Evolutionary conservation across 2,797 vertebrate genomes (phyloP), one percentile per base, ranked within the genome.

Genomic region (Cryptoblepharus egeriae): DNA sequence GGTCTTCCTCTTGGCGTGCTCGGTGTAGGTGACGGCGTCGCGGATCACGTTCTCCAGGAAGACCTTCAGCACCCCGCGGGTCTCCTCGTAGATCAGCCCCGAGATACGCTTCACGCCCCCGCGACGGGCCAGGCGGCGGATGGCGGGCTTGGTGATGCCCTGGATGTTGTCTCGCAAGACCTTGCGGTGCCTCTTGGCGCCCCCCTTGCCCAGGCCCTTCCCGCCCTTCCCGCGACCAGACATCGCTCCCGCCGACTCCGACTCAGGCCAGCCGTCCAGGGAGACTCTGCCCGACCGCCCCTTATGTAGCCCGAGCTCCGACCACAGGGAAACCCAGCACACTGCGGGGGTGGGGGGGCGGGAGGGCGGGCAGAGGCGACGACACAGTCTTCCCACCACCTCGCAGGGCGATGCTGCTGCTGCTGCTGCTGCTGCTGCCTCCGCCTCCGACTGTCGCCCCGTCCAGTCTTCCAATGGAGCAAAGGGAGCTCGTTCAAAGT

Each of bases 1-100:
- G 0, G 82, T 84, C 82, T 84, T 84, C 7, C 82, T 67, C 69
- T 84, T 84, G 26, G 82, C 82, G 10, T 84, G 82, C 61, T 84
- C 82, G 24, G 82, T 84, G 52, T 84, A 84, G 3, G 82, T 84
- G 28, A 84, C 82, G 2, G 82, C 82, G 11, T 84, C 82, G 0
- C 82, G 35, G 32, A 84, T 84, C 1, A 84, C 82, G 2, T 84
- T 84, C 30, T 84, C 82, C 24, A 84, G 76, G 30, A 84, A 84
- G 0, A 84, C 82, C 22, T 84, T 84, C 52, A 84, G 70, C n/a
- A 84, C 82, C 0, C 82, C 82, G 1, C 82, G 82, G 0, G 82
- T 83, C 28, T 83, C 82, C 35, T 83, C 82, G 10, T 83, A 83
- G 49, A 83, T 83, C 76, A 83, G 61, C 6, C 82, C 82, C 0